Evolutionary conservation across 2,113 vertebrate genomes (phyloP).

Genomic region (Xiphorhynchus elegans): DNA sequence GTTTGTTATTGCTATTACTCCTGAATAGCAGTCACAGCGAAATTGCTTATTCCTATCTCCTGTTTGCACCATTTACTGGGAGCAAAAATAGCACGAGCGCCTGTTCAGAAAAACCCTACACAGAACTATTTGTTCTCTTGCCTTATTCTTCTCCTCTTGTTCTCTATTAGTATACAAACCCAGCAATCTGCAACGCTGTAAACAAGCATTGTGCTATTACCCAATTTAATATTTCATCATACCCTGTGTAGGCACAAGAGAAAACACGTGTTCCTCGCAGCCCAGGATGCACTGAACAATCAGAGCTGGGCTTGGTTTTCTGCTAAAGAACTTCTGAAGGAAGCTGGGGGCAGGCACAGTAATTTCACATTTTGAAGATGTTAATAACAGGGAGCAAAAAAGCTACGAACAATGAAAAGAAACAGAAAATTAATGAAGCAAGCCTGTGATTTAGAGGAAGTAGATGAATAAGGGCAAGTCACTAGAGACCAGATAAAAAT

Average conservation of each 20-base stretch:
- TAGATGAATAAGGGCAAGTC: conserved; percentile 27
- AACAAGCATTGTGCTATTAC: conserved; percentile 47
- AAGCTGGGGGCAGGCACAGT: neutral
- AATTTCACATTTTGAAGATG: neutral
- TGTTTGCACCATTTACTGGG: neutral
- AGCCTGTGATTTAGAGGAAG: conserved; percentile 16
- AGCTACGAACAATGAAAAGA: neutral
- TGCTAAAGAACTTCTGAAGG: neutral
- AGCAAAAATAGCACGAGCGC: neutral
- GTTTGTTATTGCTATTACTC: neutral
- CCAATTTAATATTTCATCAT: conserved; percentile 51
- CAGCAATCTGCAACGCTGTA: neutral
- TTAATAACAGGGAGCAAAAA: neutral
- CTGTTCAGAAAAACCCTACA: neutral
- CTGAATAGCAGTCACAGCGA: neutral
- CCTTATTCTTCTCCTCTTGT: neutral
- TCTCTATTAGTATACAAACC: neutral
- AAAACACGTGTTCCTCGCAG: neutral
- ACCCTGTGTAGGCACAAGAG: neutral
- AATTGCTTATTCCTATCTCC: neutral
- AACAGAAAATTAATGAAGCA: neutral
- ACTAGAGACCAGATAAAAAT: conserved; percentile 13
- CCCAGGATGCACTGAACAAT: neutral
- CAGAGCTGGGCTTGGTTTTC: neutral
- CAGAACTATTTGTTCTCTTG: conserved; percentile 28